Percentiles rank a stretch among this genome's conserved stretches.
These are phyloP conservation scores for Platycheirus albimanus DNA, from an alignment of 2,888 invertebrate species.

Conservation along the genomic window DNA sequence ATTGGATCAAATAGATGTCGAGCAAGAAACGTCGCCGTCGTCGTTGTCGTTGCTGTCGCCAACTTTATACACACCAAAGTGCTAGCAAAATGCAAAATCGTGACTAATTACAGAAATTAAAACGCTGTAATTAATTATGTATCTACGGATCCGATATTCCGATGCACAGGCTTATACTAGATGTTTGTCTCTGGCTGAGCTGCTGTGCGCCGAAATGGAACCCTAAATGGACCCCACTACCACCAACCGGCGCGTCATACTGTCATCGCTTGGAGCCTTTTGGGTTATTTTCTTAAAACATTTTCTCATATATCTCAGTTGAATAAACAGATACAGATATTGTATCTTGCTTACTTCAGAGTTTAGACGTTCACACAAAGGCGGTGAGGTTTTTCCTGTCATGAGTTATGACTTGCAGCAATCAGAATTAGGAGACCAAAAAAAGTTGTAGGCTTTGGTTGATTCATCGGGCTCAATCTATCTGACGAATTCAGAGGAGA, in stretches of 20 bases:
- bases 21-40: conserved; percentile 67
- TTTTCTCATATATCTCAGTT: conserved; percentile 55
- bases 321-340: not conserved
- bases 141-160: conserved; percentile 78
- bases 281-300: conserved; percentile 33
- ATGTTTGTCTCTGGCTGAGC: conserved; percentile 58
- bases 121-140: conserved; percentile 83
- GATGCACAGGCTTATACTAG: conserved; percentile 68
- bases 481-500: conserved; percentile 9
- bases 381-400: conserved; percentile 20
- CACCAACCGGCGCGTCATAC: not conserved
- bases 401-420: conserved; percentile 60
- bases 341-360: not conserved
- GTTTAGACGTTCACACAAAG: not conserved
- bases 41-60: conserved; percentile 26
- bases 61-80: conserved; percentile 57
- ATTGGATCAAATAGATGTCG: conserved; percentile 73
- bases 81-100: conserved; percentile 78
- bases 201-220: conserved; percentile 60
- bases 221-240: conserved; percentile 18
- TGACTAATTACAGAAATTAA: conserved; percentile 83
- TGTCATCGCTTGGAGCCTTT: conserved; percentile 36
- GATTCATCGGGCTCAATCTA: conserved; percentile 12
- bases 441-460: not conserved
- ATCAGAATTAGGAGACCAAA: conserved; percentile 26